Evolutionary conservation across 2,888 invertebrate genomes (phyloP).

Genomic region (Acanthosepion lycidas): DNA sequence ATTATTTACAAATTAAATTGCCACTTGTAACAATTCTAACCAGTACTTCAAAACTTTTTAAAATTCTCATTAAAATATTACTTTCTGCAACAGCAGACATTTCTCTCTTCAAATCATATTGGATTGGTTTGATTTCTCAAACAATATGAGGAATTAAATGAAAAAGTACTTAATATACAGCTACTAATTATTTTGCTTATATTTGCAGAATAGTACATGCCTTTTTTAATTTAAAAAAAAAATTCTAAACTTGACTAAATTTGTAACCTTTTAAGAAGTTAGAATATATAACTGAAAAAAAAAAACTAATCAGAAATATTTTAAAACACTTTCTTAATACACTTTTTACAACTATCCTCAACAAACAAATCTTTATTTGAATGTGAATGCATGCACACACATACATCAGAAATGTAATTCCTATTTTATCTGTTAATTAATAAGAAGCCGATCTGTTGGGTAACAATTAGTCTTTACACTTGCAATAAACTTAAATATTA

Average conservation of each 20-base stretch:
- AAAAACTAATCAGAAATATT: too few species aligned
- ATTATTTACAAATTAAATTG: neutral
- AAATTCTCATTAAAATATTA: neutral
- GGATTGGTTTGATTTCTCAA: neutral
- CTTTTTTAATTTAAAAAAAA: too few species aligned
- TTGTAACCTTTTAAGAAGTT: too few species aligned
- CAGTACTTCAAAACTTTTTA: neutral
- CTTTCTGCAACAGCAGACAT: neutral
- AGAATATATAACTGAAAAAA: too few species aligned
- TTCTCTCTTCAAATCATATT: neutral
- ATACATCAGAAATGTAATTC: too few species aligned
- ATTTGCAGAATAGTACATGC: too few species aligned
- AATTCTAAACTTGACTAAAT: too few species aligned
- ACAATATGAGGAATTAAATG: neutral
- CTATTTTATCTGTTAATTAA: neutral
- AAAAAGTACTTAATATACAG: neutral
- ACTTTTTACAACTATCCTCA: too few species aligned
- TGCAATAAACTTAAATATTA: neutral
- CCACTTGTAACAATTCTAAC: neutral
- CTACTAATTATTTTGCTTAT: too few species aligned
- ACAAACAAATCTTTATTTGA: too few species aligned
- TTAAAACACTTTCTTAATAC: too few species aligned
- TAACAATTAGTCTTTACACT: neutral
- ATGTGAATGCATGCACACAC: too few species aligned
- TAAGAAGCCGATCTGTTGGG: neutral